These are phyloP conservation scores for Enteromius afrohamiltoni DNA, from an alignment of 2,797 vertebrate species.

Conservation along the genomic window DNA sequence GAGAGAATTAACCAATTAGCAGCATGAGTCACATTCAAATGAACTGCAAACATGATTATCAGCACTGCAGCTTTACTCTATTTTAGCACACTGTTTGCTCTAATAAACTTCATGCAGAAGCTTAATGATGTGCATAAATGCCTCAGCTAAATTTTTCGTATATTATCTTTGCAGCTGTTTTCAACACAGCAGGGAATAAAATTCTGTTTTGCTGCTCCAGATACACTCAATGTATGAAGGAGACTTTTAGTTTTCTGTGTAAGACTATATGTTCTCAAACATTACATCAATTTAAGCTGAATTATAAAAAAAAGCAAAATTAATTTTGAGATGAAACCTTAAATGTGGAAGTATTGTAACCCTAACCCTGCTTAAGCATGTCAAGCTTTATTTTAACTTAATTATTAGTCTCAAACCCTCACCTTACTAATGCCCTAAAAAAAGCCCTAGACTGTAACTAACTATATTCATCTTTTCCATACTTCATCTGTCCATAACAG, in stretches of 20 bases:
- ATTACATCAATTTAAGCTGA: not conserved
- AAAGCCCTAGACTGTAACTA: constrained; percentile 39
- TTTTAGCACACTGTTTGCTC: constrained; percentile 5
- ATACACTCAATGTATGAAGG: not conserved
- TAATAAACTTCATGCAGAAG: constrained; percentile 15
- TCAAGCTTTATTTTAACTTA: not conserved
- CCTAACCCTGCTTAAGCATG: not conserved
- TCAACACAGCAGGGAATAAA: not conserved
- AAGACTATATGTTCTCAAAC: not conserved
- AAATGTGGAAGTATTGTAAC: not conserved
- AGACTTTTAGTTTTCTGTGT: not conserved
- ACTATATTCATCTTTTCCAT: constrained; percentile 44
- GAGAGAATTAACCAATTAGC: constrained; percentile 18
- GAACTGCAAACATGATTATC: constrained; percentile 39
- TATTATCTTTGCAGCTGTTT: not conserved
- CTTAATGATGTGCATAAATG: constrained; percentile 22
- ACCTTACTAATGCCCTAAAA: not conserved
- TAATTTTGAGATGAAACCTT: not conserved
- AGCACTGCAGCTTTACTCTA: constrained; percentile 15
- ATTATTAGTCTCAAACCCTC: not conserved
- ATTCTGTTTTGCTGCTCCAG: not conserved
- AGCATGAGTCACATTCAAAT: constrained; percentile 1
- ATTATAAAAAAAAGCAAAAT: not conserved
- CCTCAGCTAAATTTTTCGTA: not conserved
- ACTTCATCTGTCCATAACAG: constrained; percentile 50